Conservation (phyloP, 37 sponge, comb jelly and placozoan genomes). For the Halisarca cf. caerulea region DNA sequence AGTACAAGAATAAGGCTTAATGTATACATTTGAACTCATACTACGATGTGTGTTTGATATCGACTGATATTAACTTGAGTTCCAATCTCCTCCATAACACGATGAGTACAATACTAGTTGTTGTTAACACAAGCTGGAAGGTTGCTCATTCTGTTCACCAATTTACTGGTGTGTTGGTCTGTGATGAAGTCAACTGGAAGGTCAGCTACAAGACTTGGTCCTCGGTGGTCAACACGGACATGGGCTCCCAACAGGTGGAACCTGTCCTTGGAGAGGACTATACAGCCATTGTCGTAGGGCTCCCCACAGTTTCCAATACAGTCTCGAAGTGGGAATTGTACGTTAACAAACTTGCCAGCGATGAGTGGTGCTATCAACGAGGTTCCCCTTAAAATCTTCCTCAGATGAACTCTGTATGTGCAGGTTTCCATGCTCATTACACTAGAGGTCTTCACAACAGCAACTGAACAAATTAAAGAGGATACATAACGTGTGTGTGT, state of each 20-base stretch:
- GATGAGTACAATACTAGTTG: too few relatives aligned
- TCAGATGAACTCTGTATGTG: not conserved
- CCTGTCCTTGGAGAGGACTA: not conserved
- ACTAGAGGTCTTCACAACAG: not conserved
- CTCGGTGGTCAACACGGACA: not conserved
- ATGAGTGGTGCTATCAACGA: not conserved
- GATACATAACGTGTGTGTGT: not conserved
- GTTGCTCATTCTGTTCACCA: not conserved
- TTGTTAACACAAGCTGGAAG: not conserved
- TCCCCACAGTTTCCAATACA: not conserved
- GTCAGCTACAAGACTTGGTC: not conserved
- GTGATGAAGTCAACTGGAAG: constrained; percentile 10
- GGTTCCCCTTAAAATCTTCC: not conserved
- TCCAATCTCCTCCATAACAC: too few relatives aligned
- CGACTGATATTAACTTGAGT: too few relatives aligned
- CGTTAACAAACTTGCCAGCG: not conserved
- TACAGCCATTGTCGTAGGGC: not conserved
- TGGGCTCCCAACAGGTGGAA: constrained; percentile 1
- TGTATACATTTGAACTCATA: too few relatives aligned
- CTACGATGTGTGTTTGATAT: too few relatives aligned
- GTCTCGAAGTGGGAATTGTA: not conserved
- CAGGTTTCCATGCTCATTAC: not conserved
- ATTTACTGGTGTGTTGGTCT: not conserved
- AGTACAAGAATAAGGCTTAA: too few relatives aligned
- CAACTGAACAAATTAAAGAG: not conserved